These are phyloP conservation scores for Dendrolimus kikuchii DNA, from an alignment of 1,140 invertebrate species.

Conservation along the genomic window DNA sequence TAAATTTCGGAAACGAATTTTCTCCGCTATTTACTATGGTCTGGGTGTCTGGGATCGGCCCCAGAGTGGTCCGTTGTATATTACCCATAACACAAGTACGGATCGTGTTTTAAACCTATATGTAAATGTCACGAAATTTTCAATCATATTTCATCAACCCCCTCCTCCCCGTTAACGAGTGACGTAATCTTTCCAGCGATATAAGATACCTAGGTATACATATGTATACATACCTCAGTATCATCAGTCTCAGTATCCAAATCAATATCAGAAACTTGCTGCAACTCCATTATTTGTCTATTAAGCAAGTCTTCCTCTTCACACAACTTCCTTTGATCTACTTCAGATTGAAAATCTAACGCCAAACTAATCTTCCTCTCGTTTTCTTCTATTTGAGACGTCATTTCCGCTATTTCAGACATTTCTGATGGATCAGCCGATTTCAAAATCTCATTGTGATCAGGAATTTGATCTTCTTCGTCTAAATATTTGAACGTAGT, in stretches of 20 bases:
- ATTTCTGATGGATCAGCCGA: constrained; percentile 61
- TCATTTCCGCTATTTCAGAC: constrained; percentile 70
- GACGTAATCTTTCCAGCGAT: no score
- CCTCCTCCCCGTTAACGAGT: no score
- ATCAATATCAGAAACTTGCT: constrained; percentile 86
- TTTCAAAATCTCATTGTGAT: constrained; percentile 56
- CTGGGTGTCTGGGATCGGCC: no score
- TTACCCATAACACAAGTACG: no score
- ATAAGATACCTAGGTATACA: no score
- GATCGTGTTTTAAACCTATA: no score
- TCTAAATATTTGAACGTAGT: constrained; percentile 57
- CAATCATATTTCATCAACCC: no score
- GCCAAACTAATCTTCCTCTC: constrained; percentile 66
- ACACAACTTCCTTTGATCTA: constrained; percentile 77
- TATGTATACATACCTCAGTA: constrained; percentile 67
- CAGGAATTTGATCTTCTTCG: constrained; percentile 53
- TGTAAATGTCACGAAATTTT: no score
- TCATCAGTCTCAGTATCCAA: constrained; percentile 87
- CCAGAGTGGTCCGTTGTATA: no score
- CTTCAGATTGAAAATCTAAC: constrained; percentile 67
- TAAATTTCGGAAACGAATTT: no score
- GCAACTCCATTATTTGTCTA: constrained; percentile 83
- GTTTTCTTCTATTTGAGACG: constrained; percentile 69
- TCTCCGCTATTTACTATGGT: no score
- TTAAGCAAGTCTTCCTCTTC: constrained; percentile 87